A percentile compares a stretch with the other conserved stretches of the same genome.
These are phyloP conservation scores for Reticulitermes lucifugus DNA, from an alignment of 2,888 invertebrate genomes.

Conservation along the genomic window DNA sequence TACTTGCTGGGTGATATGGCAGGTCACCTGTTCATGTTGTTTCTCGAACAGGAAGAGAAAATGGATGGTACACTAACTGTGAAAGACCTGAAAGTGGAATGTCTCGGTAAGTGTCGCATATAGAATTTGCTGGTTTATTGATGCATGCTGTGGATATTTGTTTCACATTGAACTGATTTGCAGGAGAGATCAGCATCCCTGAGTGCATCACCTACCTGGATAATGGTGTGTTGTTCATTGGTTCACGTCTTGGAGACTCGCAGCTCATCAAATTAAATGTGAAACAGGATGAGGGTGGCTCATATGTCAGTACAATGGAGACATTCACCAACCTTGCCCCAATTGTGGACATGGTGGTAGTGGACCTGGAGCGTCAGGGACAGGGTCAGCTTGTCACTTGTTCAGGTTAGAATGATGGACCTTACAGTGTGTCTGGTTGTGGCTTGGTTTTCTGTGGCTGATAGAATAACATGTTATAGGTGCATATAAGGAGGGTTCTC, in stretches of 20 bases:
- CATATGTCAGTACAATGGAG: constrained; percentile 95
- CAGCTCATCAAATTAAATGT: constrained; percentile 92
- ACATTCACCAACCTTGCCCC: constrained; percentile 97
- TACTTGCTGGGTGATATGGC: constrained; percentile 95
- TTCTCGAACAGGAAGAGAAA: constrained; percentile 86
- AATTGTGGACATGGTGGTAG: constrained; percentile 97
- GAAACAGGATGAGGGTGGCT: constrained; percentile 84
- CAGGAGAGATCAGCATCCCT: constrained; percentile 90
- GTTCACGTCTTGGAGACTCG: constrained; percentile 96
- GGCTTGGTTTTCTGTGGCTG: neutral
- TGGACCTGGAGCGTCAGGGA: constrained; percentile 95
- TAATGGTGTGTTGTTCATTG: constrained; percentile 97
- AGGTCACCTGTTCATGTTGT: constrained; percentile 94
- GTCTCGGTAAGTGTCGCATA: constrained; percentile 74
- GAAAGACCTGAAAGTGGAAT: constrained; percentile 93
- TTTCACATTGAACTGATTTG: neutral
- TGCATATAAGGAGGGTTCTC: constrained; percentile 96
- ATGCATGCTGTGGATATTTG: too few relatives aligned
- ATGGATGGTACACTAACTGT: constrained; percentile 82
- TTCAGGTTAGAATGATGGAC: constrained; percentile 72
- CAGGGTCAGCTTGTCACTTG: constrained; percentile 99
- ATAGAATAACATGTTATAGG: constrained; percentile 63
- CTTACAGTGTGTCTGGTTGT: neutral
- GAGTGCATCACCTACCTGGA: constrained; percentile 98
- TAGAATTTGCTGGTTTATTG: neutral